Evolutionary conservation across 2,113 vertebrate species (phyloP).

Genomic region (Cephalopterus ornatus): DNA sequence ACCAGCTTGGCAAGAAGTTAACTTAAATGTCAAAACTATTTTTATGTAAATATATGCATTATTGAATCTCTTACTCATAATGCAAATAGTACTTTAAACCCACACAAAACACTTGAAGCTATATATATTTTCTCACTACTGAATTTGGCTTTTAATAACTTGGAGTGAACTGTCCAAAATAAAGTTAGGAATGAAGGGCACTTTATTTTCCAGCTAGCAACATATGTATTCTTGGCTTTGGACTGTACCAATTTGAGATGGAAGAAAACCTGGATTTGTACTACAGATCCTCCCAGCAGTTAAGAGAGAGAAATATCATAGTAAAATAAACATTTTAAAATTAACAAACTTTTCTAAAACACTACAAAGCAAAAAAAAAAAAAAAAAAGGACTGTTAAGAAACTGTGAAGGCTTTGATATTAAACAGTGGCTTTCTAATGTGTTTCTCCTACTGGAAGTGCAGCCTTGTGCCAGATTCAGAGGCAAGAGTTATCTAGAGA

Average conservation of each 20-base stretch:
- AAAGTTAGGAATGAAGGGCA: conserved; percentile 62
- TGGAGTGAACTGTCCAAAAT: conserved; percentile 57
- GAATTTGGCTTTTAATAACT: conserved; percentile 60
- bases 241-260: background rate
- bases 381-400: background rate
- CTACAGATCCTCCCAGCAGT: background rate
- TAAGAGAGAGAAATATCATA: background rate
- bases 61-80: conserved; percentile 62
- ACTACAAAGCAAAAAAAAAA: background rate
- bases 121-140: conserved; percentile 67
- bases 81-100: conserved; percentile 60
- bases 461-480: background rate
- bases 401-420: background rate
- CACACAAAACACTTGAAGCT: conserved; percentile 50
- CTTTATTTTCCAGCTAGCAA: conserved; percentile 60
- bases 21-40: conserved; percentile 58
- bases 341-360: background rate
- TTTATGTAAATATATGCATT: conserved; percentile 68
- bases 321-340: background rate
- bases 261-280: conserved; percentile 24
- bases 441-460: background rate
- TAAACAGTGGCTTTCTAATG: background rate
- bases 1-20: conserved; percentile 38
- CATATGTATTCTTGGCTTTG: conserved; percentile 31
- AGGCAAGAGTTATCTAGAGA: background rate